Percentiles rank a stretch among this genome's conserved stretches.
phyloP scores from a whole-genome alignment of 2,888 invertebrate species.

The Protophormia terraenovae region DNA sequence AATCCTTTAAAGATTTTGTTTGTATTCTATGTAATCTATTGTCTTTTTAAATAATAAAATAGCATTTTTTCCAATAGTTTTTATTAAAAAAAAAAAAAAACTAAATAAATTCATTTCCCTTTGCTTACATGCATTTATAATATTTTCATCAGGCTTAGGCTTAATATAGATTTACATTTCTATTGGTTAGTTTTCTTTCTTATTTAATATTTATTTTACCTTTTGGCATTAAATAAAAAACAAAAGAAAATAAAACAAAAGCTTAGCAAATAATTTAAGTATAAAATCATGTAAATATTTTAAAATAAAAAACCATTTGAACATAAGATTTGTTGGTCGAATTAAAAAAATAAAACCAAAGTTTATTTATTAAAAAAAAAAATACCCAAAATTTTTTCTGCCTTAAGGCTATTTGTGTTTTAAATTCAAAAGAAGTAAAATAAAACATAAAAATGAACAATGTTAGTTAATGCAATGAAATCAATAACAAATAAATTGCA shows the following conservation, averaged over 20 bases:
- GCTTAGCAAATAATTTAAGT: neutral
- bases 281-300: slow-evolving; percentile 33
- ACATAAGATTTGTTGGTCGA: neutral
- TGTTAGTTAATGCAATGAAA: neutral
- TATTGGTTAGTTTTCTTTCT: neutral
- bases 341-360: slow-evolving; percentile 13
- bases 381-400: neutral
- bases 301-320: neutral
- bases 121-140: too few relatives aligned
- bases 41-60: too few relatives aligned
- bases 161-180: neutral
- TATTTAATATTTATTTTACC: neutral
- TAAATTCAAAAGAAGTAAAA: neutral
- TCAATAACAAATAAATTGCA: neutral
- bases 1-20: too few relatives aligned
- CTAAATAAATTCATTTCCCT: too few relatives aligned
- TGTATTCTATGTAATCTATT: too few relatives aligned
- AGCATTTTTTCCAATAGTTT: too few relatives aligned
- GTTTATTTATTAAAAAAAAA: neutral
- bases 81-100: neutral
- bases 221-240: neutral
- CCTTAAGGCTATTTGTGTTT: neutral
- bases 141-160: neutral
- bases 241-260: neutral
- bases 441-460: neutral